Evolutionary conservation across 2,113 vertebrate genomes (phyloP).

Genomic region (Bucco capensis): DNA sequence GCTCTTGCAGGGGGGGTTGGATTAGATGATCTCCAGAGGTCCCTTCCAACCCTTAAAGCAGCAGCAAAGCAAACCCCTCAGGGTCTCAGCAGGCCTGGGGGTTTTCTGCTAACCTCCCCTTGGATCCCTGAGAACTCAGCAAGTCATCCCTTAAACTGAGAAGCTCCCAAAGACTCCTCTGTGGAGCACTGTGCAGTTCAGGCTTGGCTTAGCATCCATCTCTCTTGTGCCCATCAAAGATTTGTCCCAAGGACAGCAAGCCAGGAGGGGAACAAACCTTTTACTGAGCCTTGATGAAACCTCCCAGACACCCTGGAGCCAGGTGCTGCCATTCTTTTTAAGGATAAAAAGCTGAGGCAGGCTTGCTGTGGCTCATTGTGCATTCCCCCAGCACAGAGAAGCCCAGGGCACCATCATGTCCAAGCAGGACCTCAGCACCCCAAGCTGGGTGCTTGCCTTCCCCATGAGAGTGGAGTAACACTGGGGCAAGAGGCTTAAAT

Average conservation of each 20-base stretch:
- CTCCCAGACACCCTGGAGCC: background rate
- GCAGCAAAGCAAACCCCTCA: background rate
- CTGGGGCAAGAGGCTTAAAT: background rate
- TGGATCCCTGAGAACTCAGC: background rate
- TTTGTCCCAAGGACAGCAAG: background rate
- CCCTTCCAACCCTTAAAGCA: no score
- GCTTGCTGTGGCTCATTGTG: rapidly evolving
- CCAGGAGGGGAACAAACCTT: background rate
- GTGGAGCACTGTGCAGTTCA: rapidly evolving
- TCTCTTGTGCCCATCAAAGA: background rate
- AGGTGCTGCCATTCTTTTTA: rapidly evolving
- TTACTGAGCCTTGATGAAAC: background rate
- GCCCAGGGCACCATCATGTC: rapidly evolving
- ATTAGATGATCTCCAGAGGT: no score
- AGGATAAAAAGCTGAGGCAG: background rate
- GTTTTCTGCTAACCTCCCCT: background rate
- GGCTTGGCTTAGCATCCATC: background rate
- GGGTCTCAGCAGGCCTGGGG: background rate
- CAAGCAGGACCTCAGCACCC: rapidly evolving
- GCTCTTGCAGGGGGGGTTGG: background rate
- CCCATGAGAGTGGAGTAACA: rapidly evolving
- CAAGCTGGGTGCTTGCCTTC: rapidly evolving
- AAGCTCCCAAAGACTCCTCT: background rate
- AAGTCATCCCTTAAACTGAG: background rate
- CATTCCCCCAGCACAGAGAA: background rate